phyloP scores from a whole-genome alignment of 2,888 invertebrate genomes.

The Drosophila meridiana region DNA sequence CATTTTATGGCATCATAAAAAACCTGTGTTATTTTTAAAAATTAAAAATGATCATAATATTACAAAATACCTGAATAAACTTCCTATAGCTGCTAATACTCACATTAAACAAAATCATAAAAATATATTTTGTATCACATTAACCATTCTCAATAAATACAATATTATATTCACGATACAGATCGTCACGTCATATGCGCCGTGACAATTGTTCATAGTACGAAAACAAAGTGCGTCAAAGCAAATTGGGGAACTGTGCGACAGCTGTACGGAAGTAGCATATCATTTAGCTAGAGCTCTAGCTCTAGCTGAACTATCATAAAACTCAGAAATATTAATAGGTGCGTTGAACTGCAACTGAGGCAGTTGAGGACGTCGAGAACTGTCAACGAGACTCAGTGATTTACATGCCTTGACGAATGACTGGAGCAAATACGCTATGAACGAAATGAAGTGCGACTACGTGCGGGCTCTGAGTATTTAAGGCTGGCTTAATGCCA shows the following conservation, averaged over 20 bases:
- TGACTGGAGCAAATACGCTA: slow-evolving; percentile 65
- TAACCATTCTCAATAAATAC: neutral
- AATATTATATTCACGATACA: neutral
- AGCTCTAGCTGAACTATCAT: slow-evolving; percentile 17
- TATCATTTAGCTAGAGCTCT: slow-evolving; percentile 34
- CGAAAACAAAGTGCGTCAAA: neutral
- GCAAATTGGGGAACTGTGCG: slow-evolving; percentile 7
- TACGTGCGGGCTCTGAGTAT: slow-evolving; percentile 56
- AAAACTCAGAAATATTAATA: slow-evolving; percentile 20
- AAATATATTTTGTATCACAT: neutral
- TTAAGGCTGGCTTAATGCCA: slow-evolving; percentile 54
- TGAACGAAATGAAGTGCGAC: slow-evolving; percentile 28
- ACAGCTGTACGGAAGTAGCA: slow-evolving; percentile 51
- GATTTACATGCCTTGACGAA: slow-evolving; percentile 69
- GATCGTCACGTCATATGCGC: slow-evolving; percentile 17
- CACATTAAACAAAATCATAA: neutral
- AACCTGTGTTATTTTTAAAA: too few relatives aligned
- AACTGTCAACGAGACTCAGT: slow-evolving; percentile 32
- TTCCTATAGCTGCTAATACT: too few relatives aligned
- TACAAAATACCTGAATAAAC: too few relatives aligned
- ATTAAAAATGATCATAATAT: too few relatives aligned
- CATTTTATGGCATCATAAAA: too few relatives aligned
- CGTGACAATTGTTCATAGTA: slow-evolving; percentile 18
- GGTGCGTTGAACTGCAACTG: slow-evolving; percentile 65
- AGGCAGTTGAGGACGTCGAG: slow-evolving; percentile 39